These are phyloP conservation scores for Eufriesea mexicana DNA, from an alignment of 1,140 invertebrate species.

Conservation along the genomic window DNA sequence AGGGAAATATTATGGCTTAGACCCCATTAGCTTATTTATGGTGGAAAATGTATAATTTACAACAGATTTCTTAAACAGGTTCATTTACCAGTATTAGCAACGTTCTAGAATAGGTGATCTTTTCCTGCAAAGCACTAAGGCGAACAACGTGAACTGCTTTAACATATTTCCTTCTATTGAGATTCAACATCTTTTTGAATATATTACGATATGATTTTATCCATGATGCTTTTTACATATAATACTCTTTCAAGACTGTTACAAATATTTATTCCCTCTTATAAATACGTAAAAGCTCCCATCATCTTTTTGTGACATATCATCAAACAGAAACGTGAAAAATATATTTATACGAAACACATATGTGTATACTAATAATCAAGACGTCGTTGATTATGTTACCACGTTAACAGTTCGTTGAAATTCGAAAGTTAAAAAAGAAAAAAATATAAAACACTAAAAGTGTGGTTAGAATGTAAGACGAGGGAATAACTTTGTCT, in stretches of 20 bases:
- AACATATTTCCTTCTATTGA: conserved; percentile 18
- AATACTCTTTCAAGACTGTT: conserved; percentile 13
- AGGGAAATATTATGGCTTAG: not conserved
- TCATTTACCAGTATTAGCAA: conserved; percentile 3
- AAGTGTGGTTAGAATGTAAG: not conserved
- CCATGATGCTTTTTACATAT: conserved; percentile 11
- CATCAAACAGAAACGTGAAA: not conserved
- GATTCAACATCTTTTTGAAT: conserved; percentile 33
- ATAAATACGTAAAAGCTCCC: conserved; percentile 40
- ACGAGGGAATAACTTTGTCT: conserved; percentile 7
- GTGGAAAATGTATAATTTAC: conserved; percentile 7
- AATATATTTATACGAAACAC: conserved; percentile 4
- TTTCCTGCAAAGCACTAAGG: conserved; percentile 5
- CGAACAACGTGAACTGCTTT: conserved; percentile 26
- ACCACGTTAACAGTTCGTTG: not conserved
- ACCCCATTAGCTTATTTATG: conserved; percentile 8
- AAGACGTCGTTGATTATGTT: not conserved
- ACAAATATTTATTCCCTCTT: conserved; percentile 13
- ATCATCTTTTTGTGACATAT: conserved; percentile 20
- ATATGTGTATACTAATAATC: not conserved
- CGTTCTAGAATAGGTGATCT: not conserved
- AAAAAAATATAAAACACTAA: not conserved
- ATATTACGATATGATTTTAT: conserved; percentile 14
- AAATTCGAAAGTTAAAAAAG: not conserved
- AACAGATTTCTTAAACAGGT: not conserved